Percentiles rank a stretch among this genome's conserved stretches.
Evolutionary conservation across 2,888 invertebrate species (phyloP).

Genomic region (Dorcus hopei): DNA sequence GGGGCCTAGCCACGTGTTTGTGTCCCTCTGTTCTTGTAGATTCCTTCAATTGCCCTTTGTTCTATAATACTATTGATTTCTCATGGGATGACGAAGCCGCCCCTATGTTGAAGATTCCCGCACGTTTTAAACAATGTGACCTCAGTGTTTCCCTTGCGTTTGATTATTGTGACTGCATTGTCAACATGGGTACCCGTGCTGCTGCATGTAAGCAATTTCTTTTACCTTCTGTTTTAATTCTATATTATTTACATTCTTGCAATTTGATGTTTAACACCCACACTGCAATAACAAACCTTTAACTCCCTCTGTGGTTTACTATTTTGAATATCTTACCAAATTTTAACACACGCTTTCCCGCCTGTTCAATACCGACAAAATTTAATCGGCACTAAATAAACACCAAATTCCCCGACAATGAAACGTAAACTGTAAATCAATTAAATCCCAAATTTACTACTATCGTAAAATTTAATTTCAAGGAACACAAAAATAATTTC

Average conservation of each 20-base stretch:
- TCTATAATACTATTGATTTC: conserved; percentile 49
- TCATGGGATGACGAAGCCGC: conserved; percentile 49
- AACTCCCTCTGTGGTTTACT: no score
- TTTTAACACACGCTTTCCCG: no score
- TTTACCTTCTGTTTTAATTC: conserved; percentile 25
- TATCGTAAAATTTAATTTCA: no score
- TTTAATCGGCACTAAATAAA: no score
- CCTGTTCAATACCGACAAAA: no score
- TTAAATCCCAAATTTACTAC: no score
- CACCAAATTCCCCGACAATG: no score
- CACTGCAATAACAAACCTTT: background rate
- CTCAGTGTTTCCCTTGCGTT: conserved; percentile 53
- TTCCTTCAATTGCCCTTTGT: conserved; percentile 46
- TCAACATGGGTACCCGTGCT: conserved; percentile 88
- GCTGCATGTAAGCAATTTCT: conserved; percentile 79
- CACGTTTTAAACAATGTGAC: conserved; percentile 54
- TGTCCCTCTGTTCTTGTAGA: conserved; percentile 46
- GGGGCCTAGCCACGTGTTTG: conserved; percentile 43
- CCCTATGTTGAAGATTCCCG: conserved; percentile 53
- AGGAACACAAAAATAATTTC: no score
- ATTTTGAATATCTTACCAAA: no score
- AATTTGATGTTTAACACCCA: conserved; percentile 21
- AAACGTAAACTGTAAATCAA: no score
- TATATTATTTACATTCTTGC: conserved; percentile 26
- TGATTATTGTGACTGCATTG: conserved; percentile 54